Percentiles rank a stretch among this genome's conserved stretches.
Evolutionary conservation across 1,140 invertebrate species (phyloP).

Genomic region (Drosophila kohkoa): DNA sequence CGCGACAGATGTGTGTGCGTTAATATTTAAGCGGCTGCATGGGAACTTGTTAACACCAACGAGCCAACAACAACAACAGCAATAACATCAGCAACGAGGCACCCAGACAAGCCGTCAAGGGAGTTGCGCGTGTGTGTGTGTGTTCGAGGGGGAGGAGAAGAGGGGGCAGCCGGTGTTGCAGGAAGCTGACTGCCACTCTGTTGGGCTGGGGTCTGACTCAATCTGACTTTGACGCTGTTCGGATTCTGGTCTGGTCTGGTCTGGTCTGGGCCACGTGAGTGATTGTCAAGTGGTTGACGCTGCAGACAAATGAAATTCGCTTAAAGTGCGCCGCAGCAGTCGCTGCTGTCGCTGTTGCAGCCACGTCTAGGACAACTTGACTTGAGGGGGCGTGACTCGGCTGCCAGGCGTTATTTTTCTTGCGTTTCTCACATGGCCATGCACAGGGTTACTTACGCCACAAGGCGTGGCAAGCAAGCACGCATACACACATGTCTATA

Average conservation of each 20-base stretch:
- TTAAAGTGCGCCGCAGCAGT: constrained; percentile 74
- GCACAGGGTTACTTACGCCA: constrained; percentile 8
- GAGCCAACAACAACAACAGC: constrained; percentile 42
- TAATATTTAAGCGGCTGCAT: constrained; percentile 82
- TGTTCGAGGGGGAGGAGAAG: neutral
- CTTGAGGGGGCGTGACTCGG: constrained; percentile 67
- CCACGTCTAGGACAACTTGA: constrained; percentile 68
- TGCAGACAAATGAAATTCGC: constrained; percentile 83
- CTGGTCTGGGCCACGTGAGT: constrained; percentile 73
- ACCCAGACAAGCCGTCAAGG: constrained; percentile 57
- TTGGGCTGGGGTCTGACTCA: constrained; percentile 22
- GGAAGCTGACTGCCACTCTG: constrained; percentile 55
- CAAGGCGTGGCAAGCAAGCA: constrained; percentile 15
- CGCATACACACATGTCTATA: constrained; percentile 22
- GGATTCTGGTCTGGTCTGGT: constrained; percentile 16
- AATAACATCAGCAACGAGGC: constrained; percentile 32
- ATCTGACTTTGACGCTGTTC: constrained; percentile 18
- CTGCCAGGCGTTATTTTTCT: constrained; percentile 21
- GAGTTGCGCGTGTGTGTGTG: constrained; percentile 19
- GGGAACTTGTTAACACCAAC: constrained; percentile 82
- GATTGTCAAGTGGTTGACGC: constrained; percentile 83
- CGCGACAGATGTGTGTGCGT: constrained; percentile 61
- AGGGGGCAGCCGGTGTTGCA: constrained; percentile 29
- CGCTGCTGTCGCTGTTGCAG: constrained; percentile 16
- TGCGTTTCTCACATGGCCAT: constrained; percentile 14